phyloP scores from a whole-genome alignment of 1,140 invertebrate species.

The Chrysopa pallens region DNA sequence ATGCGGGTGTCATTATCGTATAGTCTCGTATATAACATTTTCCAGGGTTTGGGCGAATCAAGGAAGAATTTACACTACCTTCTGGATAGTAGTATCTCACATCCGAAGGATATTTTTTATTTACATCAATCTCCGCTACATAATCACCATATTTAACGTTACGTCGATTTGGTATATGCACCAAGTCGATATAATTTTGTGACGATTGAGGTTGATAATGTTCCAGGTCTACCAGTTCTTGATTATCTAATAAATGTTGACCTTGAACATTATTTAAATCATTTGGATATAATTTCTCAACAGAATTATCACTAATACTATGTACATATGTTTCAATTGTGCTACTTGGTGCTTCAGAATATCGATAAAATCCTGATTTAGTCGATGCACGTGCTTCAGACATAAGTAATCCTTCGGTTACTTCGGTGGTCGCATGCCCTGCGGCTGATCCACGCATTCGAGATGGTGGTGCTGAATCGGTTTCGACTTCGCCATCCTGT shows the following conservation, averaged over 20 bases:
- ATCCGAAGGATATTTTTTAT: background rate
- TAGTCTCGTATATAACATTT: conserved; percentile 4
- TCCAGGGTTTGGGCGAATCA: conserved; percentile 2
- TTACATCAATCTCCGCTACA: conserved; percentile 3
- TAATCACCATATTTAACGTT: background rate
- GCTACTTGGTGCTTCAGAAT: conserved; percentile 3
- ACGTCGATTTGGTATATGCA: background rate
- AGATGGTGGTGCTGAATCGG: conserved; percentile 9
- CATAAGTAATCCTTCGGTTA: background rate
- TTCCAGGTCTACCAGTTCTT: conserved; percentile 4
- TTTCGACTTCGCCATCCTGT: conserved; percentile 14
- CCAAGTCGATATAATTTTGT: background rate
- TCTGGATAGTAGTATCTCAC: background rate
- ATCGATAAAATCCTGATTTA: background rate
- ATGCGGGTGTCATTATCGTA: conserved; percentile 2
- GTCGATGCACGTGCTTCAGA: background rate
- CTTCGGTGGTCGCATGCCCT: background rate
- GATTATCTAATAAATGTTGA: background rate
- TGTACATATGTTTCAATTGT: conserved; percentile 9
- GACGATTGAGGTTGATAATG: conserved; percentile 2
- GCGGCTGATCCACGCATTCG: background rate
- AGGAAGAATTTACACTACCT: background rate
- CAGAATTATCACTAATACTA: conserved; percentile 2
- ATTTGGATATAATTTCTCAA: background rate
- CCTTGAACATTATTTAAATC: background rate